Conservation (phyloP, 2,888 invertebrate species). For the Coelopa pilipes region DNA sequence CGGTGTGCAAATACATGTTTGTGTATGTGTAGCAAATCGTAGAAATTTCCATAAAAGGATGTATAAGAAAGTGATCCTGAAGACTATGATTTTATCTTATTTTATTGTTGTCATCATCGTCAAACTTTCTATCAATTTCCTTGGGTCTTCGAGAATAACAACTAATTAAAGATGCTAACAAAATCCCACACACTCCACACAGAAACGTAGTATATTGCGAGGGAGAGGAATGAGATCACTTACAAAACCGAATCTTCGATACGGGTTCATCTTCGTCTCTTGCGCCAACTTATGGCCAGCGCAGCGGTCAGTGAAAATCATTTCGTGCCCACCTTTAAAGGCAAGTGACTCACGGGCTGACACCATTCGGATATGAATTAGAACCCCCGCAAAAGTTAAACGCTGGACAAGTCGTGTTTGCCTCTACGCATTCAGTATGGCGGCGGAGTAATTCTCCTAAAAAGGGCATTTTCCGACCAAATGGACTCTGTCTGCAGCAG, state of each 20-base stretch:
- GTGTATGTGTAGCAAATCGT: no score
- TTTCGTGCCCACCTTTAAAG: conserved; percentile 24
- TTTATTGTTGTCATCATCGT: no score
- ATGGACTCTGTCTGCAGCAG: background rate
- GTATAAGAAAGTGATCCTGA: no score
- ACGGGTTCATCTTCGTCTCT: conserved; percentile 20
- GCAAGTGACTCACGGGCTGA: conserved; percentile 24
- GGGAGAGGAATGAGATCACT: conserved; percentile 32
- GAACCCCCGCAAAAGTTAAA: conserved; percentile 22
- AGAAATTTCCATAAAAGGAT: no score
- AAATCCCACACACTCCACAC: conserved; percentile 21
- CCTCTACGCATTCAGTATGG: conserved; percentile 11
- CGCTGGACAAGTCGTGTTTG: conserved; percentile 5
- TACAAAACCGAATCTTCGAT: conserved; percentile 3
- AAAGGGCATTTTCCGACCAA: background rate
- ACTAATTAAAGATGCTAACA: conserved; percentile 24
- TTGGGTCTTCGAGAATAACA: background rate
- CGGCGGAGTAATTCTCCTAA: conserved; percentile 15
- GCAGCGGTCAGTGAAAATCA: conserved; percentile 26
- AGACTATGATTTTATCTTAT: no score
- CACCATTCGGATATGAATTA: conserved; percentile 20
- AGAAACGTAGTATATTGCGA: background rate
- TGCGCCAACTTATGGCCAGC: background rate
- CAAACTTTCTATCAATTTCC: no score
- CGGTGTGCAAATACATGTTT: no score